Conservation (phyloP, 2,888 invertebrate species). For the Dorcus hopei region DNA sequence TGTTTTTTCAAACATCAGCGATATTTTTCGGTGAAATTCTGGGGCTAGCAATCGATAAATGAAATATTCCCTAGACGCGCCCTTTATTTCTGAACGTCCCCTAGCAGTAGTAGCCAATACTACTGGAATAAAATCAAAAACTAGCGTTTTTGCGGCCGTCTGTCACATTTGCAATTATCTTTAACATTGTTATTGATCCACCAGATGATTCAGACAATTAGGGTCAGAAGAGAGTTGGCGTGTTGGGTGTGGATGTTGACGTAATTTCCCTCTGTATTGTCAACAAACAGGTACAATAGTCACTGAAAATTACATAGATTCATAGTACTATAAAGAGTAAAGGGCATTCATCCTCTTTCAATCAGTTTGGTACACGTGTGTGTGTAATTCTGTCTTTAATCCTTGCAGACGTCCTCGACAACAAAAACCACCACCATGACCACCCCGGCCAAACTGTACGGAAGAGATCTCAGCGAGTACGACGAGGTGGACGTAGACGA, state of each 20-base stretch:
- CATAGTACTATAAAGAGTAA: not conserved
- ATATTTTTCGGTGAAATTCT: no score
- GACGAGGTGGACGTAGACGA: constrained; percentile 97
- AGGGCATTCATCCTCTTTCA: not conserved
- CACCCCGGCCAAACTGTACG: constrained; percentile 84
- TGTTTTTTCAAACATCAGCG: no score
- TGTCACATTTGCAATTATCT: no score
- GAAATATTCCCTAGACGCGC: no score
- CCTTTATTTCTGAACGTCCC: no score
- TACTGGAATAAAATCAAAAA: no score
- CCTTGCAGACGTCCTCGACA: constrained; percentile 80
- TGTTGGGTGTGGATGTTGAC: constrained; percentile 36
- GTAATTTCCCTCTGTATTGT: constrained; percentile 6
- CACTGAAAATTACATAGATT: not conserved
- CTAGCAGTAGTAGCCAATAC: no score
- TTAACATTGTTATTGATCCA: constrained; percentile 6
- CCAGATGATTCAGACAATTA: constrained; percentile 33
- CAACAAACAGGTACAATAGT: constrained; percentile 6
- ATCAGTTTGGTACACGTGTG: constrained; percentile 2
- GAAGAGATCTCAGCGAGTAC: constrained; percentile 84
- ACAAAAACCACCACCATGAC: constrained; percentile 88
- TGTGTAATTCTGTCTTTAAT: constrained; percentile 24
- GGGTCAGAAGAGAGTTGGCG: constrained; percentile 33
- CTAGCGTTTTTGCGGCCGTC: no score
- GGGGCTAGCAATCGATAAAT: no score